Percentiles rank a stretch among this genome's conserved stretches.
Conservation (phyloP, 2,888 invertebrate species). For the Chrysodeixis includens region DNA sequence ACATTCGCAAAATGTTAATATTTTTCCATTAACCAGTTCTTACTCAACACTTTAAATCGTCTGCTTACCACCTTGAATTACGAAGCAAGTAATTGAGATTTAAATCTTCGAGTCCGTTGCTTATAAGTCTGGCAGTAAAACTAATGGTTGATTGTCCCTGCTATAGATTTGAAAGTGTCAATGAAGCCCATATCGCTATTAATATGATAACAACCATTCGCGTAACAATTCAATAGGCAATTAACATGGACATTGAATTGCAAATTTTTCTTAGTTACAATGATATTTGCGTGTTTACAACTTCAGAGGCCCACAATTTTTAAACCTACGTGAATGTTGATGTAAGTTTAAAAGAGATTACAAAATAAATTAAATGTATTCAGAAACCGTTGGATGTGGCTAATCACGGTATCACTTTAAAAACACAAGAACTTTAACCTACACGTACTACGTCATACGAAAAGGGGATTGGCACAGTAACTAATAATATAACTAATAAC, state of each 20-base stretch:
- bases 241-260: constrained; percentile 63
- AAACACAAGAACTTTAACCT: constrained; percentile 8
- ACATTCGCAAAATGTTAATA: neutral
- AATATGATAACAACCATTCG: constrained; percentile 50
- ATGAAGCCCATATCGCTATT: constrained; percentile 43
- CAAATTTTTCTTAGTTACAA: constrained; percentile 44
- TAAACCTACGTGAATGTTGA: constrained; percentile 20
- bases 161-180: constrained; percentile 52
- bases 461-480: constrained; percentile 26
- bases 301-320: constrained; percentile 26
- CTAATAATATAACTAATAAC: too few species aligned
- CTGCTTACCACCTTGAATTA: constrained; percentile 7
- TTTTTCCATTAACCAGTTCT: constrained; percentile 8
- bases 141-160: constrained; percentile 45
- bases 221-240: constrained; percentile 58
- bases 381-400: constrained; percentile 3
- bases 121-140: constrained; percentile 39
- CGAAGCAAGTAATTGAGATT: constrained; percentile 28
- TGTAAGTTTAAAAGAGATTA: neutral
- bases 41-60: constrained; percentile 11
- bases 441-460: neutral
- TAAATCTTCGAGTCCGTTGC: constrained; percentile 28
- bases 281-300: constrained; percentile 29
- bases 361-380: neutral
- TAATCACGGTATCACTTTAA: constrained; percentile 7